Evolutionary conservation across 2,888 invertebrate species (phyloP), one percentile per base, ranked within the genome.

Genomic region (Syritta pipiens): DNA sequence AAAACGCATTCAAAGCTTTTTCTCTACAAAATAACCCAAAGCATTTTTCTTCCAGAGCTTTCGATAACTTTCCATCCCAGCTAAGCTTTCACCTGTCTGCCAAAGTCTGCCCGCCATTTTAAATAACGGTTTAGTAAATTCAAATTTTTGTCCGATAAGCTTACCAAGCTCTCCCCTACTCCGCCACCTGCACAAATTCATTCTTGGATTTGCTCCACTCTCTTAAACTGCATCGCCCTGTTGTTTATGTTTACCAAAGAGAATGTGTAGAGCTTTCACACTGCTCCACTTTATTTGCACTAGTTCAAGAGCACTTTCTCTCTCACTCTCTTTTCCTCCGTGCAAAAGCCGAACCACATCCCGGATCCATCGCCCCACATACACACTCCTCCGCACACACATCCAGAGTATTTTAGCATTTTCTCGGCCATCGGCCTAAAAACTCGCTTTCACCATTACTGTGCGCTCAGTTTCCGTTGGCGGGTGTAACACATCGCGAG

Each of bases 391-490:
- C n/a, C 9, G 46, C 22, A 53, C 20, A 17, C 22, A 67, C n/a
- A n/a, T n/a, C n/a, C n/a, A n/a, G n/a, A n/a, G n/a, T n/a, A n/a
- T n/a, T n/a, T n/a, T n/a, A n/a, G n/a, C n/a, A n/a, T n/a, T 65
- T 59, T 59, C 57, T 60, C 72, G 72, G 59, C 48, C 59, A 77
- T 65, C 72, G 72, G 51, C 65, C 72, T 77, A 77, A 72, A 77
- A 77, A 72, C 77, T 67, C 53, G 53, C 77, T 77, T 77, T 77
- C 77, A 60, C 19, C 65, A 53, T 77, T 77, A 72, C 77, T 77
- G 77, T 60, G 77, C 65, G 65, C 77, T 77, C 72, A 77, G 77
- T 77, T 72, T 72, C 72, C 77, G 51, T 60, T 77, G 65, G 65
- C 77, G 65, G 65, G 44, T 67, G 77, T 77, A 77, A 17, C 14